Evolutionary conservation across 2,113 vertebrate species (phyloP).

Genomic region (Oncorhynchus mykiss): DNA sequence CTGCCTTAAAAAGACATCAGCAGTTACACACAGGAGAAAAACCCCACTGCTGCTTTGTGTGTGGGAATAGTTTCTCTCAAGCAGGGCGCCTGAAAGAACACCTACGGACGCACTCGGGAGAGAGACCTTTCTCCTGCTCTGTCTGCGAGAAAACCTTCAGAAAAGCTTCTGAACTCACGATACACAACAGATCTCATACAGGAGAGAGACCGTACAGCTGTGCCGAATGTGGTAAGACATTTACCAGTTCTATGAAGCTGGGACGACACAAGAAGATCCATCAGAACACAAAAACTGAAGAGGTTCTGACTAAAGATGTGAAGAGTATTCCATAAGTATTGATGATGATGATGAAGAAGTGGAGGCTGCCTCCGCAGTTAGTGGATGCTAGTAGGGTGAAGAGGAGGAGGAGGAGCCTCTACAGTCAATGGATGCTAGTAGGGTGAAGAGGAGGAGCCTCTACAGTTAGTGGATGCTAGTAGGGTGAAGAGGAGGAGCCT

Average conservation of each 20-base stretch:
- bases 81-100: constrained; percentile 53
- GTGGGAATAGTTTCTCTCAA: constrained; percentile 59
- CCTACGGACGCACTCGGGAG: constrained; percentile 51
- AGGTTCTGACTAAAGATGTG: not conserved
- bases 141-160: constrained; percentile 25
- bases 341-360: too few relatives aligned
- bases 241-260: not conserved
- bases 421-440: too few relatives aligned
- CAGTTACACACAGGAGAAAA: constrained; percentile 26
- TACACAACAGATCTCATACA: constrained; percentile 62
- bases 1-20: constrained; percentile 23
- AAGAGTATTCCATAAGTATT: too few relatives aligned
- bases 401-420: too few relatives aligned
- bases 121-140: not conserved
- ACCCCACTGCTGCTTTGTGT: constrained; percentile 56
- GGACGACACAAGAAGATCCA: not conserved
- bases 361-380: too few relatives aligned
- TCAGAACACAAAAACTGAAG: not conserved
- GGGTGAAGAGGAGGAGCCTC: too few relatives aligned
- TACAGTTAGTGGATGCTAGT: too few relatives aligned
- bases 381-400: too few relatives aligned
- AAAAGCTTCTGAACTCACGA: constrained; percentile 54
- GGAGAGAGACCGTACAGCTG: constrained; percentile 52
- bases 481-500: too few relatives aligned
- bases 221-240: not conserved